Base-by-base conservation (phyloP, 2,797 vertebrate genomes). In the Halcyon badia region DNA sequence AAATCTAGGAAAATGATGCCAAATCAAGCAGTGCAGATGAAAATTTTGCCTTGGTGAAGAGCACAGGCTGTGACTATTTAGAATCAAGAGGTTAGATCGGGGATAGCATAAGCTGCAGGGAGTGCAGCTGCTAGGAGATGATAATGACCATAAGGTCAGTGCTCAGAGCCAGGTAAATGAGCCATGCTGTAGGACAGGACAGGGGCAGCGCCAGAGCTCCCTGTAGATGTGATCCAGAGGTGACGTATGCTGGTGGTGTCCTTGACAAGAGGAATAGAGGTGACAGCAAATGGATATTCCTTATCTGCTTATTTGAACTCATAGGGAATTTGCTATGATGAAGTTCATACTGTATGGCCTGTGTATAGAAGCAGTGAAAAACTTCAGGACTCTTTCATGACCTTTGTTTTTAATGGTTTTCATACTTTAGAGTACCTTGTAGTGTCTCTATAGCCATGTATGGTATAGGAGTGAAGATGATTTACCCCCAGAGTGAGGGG, bases 121-220 rank as follows among this genome's bases (percentile, higher is more conserved):
- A 49, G 52, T 76, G 60, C 81, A 94, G 91, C 87, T 85, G 85
- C 81, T 78, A 62, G 76, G 75, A 84, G 86, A 80, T 58, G 69
- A 73, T 90, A 66, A 18, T 2, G 15, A 35, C 42, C 56, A 21
- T 26, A 57, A 91, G 72, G 86, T 89, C 81, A 54, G 65, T 42
- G 73, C 91, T 35, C 13, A 84, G 61, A 77, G 57, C 61, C 56
- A 61, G 51, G 31, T 91, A 75, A 84, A 80, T 79, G 81, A 86
- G 51, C 48, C 6, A 2, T 56, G 62, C 76, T 33, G 33, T 22
- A 46, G 80, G 60, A 56, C 60, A 85, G 84, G 13, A 31, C 66
- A 44, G 77, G 3, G 35, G 21, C 20, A 76, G 49, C 22, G 52
- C 77, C 81, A 44, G n/a, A 73, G 72, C 77, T 76, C 39, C 62